Percentiles rank a stretch among this genome's conserved stretches.
phyloP scores from a whole-genome alignment of 2,888 invertebrate genomes.

The Dexiosoma caninum region DNA sequence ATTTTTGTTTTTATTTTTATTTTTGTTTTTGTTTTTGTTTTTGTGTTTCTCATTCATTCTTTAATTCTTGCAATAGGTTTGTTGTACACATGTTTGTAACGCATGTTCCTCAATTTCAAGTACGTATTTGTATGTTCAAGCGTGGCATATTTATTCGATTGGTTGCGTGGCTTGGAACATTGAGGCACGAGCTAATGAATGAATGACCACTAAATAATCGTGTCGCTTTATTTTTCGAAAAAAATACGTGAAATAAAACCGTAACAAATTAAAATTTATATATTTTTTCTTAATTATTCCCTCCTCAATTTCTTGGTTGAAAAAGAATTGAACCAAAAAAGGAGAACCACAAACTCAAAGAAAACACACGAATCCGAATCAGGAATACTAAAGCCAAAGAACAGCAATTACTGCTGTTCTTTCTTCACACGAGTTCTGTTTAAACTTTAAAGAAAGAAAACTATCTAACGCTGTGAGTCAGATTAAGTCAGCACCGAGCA shows the following conservation, averaged over 20 bases:
- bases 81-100: slow-evolving; percentile 35
- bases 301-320: slow-evolving; percentile 6
- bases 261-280: slow-evolving; percentile 39
- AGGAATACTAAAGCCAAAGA: slow-evolving; percentile 9
- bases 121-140: background rate
- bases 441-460: background rate
- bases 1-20: too few species aligned
- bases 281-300: background rate
- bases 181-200: slow-evolving; percentile 27
- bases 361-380: slow-evolving; percentile 17
- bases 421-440: slow-evolving; percentile 15
- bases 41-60: slow-evolving; percentile 12
- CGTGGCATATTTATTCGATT: background rate
- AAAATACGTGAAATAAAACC: slow-evolving; percentile 25
- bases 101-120: slow-evolving; percentile 17
- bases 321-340: background rate
- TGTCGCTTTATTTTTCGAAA: slow-evolving; percentile 35
- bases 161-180: slow-evolving; percentile 25
- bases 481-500: slow-evolving; percentile 28
- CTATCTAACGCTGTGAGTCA: slow-evolving; percentile 27
- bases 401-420: slow-evolving; percentile 4
- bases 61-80: background rate
- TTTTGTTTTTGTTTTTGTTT: too few species aligned
- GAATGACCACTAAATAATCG: slow-evolving; percentile 46
- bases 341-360: background rate